phyloP scores from a whole-genome alignment of 2,888 invertebrate genomes.

The Julus scandinavius region DNA sequence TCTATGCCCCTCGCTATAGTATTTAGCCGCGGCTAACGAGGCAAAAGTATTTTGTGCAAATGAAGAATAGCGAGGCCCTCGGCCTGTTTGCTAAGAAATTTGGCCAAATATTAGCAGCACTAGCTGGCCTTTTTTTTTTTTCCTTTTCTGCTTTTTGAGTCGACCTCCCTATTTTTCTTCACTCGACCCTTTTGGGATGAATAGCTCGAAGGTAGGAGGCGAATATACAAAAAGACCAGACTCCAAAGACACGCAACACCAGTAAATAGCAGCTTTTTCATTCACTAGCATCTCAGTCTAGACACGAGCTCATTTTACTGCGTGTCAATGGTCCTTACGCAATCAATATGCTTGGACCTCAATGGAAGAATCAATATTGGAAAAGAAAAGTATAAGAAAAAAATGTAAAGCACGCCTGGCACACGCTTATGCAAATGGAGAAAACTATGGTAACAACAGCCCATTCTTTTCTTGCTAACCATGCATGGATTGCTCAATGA shows the following conservation, averaged over 20 bases:
- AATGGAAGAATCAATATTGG: conserved; percentile 18
- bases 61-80: conserved; percentile 13
- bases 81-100: not conserved
- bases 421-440: conserved; percentile 25
- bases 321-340: conserved; percentile 44
- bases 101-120: conserved; percentile 7
- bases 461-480: not conserved
- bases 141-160: not conserved
- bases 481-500: too few relatives aligned
- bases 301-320: conserved; percentile 1
- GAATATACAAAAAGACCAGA: conserved; percentile 30
- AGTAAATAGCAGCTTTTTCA: conserved; percentile 46
- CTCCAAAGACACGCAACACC: conserved; percentile 40
- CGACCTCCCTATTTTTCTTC: conserved; percentile 20
- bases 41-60: not conserved
- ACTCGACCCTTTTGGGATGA: conserved; percentile 34
- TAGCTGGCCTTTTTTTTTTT: not conserved
- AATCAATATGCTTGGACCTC: conserved; percentile 40
- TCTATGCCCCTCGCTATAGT: not conserved
- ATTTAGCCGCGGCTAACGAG: not conserved
- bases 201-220: conserved; percentile 34
- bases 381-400: not conserved
- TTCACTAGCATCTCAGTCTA: conserved; percentile 39
- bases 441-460: not conserved
- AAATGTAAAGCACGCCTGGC: not conserved